These are phyloP conservation scores for Misgurnus anguillicaudatus DNA, from an alignment of 2,113 vertebrate genomes.

Conservation along the genomic window DNA sequence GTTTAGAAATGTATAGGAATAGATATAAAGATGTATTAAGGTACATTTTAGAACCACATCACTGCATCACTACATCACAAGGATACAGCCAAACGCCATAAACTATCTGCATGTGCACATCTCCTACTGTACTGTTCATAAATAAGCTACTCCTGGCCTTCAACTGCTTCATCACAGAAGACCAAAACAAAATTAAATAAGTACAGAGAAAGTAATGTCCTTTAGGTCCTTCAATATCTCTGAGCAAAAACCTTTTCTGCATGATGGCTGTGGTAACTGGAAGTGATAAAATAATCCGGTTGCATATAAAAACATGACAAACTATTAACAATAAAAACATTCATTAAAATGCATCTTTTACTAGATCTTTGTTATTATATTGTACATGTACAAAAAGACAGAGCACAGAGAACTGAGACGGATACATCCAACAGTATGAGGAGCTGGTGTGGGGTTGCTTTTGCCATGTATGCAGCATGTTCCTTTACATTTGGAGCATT, in stretches of 20 bases:
- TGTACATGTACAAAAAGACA: conserved; percentile 14
- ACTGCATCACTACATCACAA: no score
- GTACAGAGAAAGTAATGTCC: no score
- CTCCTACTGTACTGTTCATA: background rate
- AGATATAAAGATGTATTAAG: no score
- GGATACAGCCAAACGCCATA: no score
- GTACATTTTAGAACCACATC: no score
- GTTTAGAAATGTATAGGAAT: no score
- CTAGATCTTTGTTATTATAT: background rate
- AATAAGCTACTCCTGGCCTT: no score
- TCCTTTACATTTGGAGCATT: conserved; percentile 1
- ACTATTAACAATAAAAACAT: background rate
- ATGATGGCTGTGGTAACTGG: background rate
- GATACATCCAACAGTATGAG: conserved; percentile 4
- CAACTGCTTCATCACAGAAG: no score
- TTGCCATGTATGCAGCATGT: background rate
- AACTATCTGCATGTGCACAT: background rate
- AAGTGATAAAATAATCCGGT: no score
- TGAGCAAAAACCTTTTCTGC: no score
- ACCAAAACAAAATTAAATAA: no score
- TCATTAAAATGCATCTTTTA: conserved; percentile 9
- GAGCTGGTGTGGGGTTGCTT: conserved; percentile 10
- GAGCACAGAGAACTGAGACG: conserved; percentile 16
- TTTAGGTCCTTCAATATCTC: no score
- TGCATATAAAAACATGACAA: background rate